Evolutionary conservation across 2,113 vertebrate species (phyloP), one percentile per base, ranked within the genome.

Genomic region (Rhinolophus sinicus): DNA sequence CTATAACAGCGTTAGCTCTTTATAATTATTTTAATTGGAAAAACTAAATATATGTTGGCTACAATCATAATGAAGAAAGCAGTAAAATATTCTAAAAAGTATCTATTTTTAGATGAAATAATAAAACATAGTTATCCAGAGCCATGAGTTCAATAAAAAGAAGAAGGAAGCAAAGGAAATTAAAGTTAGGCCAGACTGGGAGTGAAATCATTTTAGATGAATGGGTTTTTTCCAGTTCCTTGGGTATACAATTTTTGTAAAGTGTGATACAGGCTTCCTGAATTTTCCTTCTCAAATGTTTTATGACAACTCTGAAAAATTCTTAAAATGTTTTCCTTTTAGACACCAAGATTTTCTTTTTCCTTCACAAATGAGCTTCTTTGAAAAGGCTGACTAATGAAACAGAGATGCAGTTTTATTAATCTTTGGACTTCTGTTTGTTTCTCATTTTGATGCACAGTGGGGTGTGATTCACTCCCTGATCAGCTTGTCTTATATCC

Each of bases 1-100:
- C 30, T 58, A 9, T 56, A 65, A 73, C 0, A 52, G 30, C 94
- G 22, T 40, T 54, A 77, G 90, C 33, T 56, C 24, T 90, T 83
- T 69, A 91, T 65, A 65, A 81, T 30, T 4, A 58, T 58, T 91
- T 95, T 69, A 89, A 72, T 77, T 95, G 40, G n/a, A 21, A 76
- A 93, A 95, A 62, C 16, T 80, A 72, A 69, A 76, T 77, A 11
- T 81, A 65, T 78, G 8, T 50, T 88, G 80, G 18, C 33, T 91
- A 65, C 24, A 83, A 69, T 2, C 4, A 50, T 85, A 62, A 70
- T 35, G 40, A 88, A 94, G 14, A 60, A 28, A 44, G 21, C 10
- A 58, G 16, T 69, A 47, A 91, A 88, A 86, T 81, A 60, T 62
- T 72, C 47, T 35, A 47, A 9, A 52, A 44, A 85, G 8, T 60